These are phyloP conservation scores for Octonoba sinensis DNA, from an alignment of 2,888 invertebrate species.

Conservation along the genomic window DNA sequence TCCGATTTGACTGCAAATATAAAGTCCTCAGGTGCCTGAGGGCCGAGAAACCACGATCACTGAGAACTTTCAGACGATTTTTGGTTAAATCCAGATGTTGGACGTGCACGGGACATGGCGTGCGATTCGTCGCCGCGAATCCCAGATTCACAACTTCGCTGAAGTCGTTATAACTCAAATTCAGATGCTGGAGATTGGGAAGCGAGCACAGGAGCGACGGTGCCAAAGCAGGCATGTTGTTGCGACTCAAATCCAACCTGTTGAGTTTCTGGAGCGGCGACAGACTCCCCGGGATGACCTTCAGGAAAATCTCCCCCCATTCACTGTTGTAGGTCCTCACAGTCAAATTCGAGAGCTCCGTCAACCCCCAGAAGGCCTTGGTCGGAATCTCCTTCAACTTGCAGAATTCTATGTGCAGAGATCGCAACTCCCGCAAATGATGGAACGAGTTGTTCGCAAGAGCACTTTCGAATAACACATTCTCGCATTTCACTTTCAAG, in stretches of 20 bases:
- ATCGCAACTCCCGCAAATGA: constrained; percentile 79
- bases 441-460: constrained; percentile 67
- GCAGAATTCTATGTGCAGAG: constrained; percentile 83
- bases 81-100: constrained; percentile 68
- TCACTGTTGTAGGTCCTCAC: constrained; percentile 66
- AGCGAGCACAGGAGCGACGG: constrained; percentile 65
- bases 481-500: constrained; percentile 79
- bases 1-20: constrained; percentile 87
- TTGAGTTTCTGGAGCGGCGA: constrained; percentile 59
- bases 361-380: constrained; percentile 72
- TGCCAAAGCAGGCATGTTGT: constrained; percentile 64
- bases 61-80: constrained; percentile 84
- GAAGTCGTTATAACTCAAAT: constrained; percentile 66
- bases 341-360: constrained; percentile 65
- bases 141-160: constrained; percentile 65
- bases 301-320: constrained; percentile 66
- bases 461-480: constrained; percentile 66
- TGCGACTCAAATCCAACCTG: constrained; percentile 65
- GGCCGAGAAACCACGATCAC: constrained; percentile 80
- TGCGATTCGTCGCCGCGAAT: constrained; percentile 63
- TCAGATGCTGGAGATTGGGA: constrained; percentile 62
- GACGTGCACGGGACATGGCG: constrained; percentile 62
- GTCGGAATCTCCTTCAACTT: constrained; percentile 83
- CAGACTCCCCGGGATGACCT: constrained; percentile 62
- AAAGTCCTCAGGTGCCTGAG: constrained; percentile 87